Evolutionary conservation across 2,113 vertebrate species (phyloP).

Genomic region (Pardalotus punctatus): DNA sequence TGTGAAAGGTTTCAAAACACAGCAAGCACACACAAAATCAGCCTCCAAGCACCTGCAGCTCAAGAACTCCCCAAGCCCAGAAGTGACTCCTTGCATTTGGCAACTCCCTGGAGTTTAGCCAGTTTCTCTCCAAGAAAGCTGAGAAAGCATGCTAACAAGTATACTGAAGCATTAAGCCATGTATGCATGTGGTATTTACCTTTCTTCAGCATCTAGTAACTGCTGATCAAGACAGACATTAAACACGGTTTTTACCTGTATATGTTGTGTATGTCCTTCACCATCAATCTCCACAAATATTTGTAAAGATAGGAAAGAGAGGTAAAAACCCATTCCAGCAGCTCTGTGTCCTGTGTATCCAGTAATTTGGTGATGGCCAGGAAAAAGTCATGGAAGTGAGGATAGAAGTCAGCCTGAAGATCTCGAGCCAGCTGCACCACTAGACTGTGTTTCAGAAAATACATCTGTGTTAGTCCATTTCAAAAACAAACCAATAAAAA

Average conservation of each 20-base stretch:
- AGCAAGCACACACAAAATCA: background rate
- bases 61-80: background rate
- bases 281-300: slow-evolving; percentile 95
- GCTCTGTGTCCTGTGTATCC: slow-evolving; percentile 91
- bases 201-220: background rate
- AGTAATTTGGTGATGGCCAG: slow-evolving; percentile 84
- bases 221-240: background rate
- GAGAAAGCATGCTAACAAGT: background rate
- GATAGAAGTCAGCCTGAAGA: slow-evolving; percentile 95
- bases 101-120: background rate
- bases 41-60: background rate
- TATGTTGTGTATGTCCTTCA: slow-evolving; percentile 90
- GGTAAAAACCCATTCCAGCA: slow-evolving; percentile 93
- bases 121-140: background rate
- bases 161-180: background rate
- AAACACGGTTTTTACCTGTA: slow-evolving; percentile 80
- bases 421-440: slow-evolving; percentile 95
- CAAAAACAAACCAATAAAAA: background rate
- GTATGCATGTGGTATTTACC: background rate
- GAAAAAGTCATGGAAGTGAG: slow-evolving; percentile 94
- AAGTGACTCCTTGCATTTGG: background rate
- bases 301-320: slow-evolving; percentile 95
- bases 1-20: background rate
- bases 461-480: background rate
- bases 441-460: slow-evolving; percentile 75